phyloP scores from a whole-genome alignment of 2,888 invertebrate species.

The Nymphalis urticae region DNA sequence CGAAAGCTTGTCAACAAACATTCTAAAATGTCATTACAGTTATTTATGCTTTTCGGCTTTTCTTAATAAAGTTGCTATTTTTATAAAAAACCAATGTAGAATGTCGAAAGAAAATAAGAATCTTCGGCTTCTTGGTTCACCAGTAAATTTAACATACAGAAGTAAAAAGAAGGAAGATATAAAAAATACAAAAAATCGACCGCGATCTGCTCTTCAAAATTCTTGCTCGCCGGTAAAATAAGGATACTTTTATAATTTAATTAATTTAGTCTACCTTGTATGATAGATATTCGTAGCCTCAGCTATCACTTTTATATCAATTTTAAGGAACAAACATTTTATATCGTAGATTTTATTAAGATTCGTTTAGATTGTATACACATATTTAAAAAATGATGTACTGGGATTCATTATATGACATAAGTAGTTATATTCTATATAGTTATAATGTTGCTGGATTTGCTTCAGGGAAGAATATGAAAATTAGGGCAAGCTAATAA shows the following conservation, averaged over 20 bases:
- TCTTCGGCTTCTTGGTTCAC: constrained; percentile 71
- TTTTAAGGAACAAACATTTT: too few relatives aligned
- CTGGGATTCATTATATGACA: too few relatives aligned
- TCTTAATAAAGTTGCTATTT: constrained; percentile 10
- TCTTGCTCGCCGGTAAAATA: constrained; percentile 63
- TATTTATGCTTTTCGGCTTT: constrained; percentile 22
- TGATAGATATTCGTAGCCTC: not conserved
- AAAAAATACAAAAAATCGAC: constrained; percentile 64
- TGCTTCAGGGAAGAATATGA: too few relatives aligned
- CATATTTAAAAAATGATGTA: too few relatives aligned
- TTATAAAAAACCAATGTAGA: constrained; percentile 38
- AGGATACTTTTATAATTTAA: not conserved
- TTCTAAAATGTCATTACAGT: constrained; percentile 35
- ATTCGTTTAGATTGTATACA: too few relatives aligned
- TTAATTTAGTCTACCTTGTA: not conserved
- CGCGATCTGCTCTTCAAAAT: constrained; percentile 70
- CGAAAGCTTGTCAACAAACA: constrained; percentile 52
- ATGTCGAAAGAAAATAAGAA: constrained; percentile 76
- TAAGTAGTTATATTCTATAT: too few relatives aligned
- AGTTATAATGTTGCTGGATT: too few relatives aligned
- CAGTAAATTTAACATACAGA: constrained; percentile 71
- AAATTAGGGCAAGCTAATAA: too few relatives aligned
- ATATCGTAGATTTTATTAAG: too few relatives aligned
- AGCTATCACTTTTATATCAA: not conserved
- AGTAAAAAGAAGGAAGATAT: constrained; percentile 71